Evolutionary conservation across 2,113 vertebrate genomes (phyloP).

Genomic region (Probosciger aterrimus): DNA sequence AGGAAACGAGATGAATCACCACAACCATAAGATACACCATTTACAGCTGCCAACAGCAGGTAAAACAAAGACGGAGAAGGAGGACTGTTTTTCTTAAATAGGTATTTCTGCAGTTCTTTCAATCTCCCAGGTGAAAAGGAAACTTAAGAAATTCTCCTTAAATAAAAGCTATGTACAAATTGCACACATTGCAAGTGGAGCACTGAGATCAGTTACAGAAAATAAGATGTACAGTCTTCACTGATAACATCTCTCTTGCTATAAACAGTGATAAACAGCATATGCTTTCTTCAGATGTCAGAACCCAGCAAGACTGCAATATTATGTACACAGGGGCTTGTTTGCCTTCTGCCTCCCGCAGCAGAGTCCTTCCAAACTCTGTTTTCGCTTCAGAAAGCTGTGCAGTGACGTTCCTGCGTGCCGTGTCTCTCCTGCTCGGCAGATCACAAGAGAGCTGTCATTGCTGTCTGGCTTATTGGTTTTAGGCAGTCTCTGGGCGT

Average conservation of each 20-base stretch:
- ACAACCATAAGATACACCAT: not conserved
- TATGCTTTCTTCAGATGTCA: constrained; percentile 53
- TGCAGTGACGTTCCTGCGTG: not conserved
- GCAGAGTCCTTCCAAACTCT: constrained; percentile 49
- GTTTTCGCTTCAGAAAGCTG: constrained; percentile 40
- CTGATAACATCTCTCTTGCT: constrained; percentile 53
- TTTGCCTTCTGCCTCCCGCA: constrained; percentile 49
- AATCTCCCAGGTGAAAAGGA: constrained; percentile 29
- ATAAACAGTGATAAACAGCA: constrained; percentile 47
- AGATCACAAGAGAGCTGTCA: constrained; percentile 71
- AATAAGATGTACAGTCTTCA: constrained; percentile 62
- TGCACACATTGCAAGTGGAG: constrained; percentile 72
- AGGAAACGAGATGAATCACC: constrained; percentile 38
- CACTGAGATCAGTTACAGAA: constrained; percentile 72
- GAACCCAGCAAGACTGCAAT: constrained; percentile 64
- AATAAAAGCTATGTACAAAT: constrained; percentile 79
- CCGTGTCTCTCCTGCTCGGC: not conserved
- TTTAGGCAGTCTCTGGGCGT: constrained; percentile 77
- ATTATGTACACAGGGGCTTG: constrained; percentile 71
- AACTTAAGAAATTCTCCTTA: constrained; percentile 68
- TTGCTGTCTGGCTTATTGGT: constrained; percentile 64
- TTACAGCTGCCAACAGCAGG: constrained; percentile 61
- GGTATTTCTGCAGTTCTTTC: constrained; percentile 16
- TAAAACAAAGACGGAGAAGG: not conserved
- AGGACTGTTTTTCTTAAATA: constrained; percentile 1